These are phyloP conservation scores for Hydractinia symbiolongicarpus DNA, from an alignment of 30 jellyfish, hydroid and myxozoan genomes.

Conservation along the genomic window DNA sequence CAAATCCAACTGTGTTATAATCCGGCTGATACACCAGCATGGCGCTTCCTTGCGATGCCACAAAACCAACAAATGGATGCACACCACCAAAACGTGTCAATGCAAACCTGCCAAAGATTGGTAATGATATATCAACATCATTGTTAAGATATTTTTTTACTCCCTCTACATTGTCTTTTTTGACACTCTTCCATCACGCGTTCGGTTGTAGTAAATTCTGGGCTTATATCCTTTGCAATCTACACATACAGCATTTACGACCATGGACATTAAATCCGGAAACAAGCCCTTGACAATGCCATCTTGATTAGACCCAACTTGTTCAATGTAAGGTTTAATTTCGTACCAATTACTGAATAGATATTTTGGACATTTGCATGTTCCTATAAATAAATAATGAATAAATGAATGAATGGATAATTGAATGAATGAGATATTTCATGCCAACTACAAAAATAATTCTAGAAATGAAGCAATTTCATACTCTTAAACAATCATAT, in stretches of 20 bases:
- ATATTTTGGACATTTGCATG: conserved; percentile 23
- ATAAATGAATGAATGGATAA: too few species aligned
- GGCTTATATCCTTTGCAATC: conserved; percentile 1
- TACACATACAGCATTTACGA: conserved; percentile 22
- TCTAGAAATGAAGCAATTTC: too few species aligned
- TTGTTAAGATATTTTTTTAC: neutral
- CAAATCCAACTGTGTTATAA: neutral
- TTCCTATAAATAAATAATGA: neutral
- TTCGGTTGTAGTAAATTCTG: conserved; percentile 7
- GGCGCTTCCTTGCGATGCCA: conserved; percentile 32
- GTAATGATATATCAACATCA: conserved; percentile 12
- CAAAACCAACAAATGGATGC: conserved; percentile 16
- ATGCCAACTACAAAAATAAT: too few species aligned
- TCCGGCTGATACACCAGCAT: conserved; percentile 24
- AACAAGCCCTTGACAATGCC: conserved; percentile 1
- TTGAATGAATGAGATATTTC: too few species aligned
- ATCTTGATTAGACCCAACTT: neutral
- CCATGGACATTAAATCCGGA: neutral
- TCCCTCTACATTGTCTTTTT: neutral
- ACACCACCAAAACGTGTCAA: conserved; percentile 1
- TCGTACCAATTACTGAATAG: conserved; percentile 21
- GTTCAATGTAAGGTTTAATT: neutral
- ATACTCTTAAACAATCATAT: too few species aligned
- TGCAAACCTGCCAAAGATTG: neutral
- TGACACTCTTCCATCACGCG: conserved; percentile 3